Base-by-base conservation (phyloP, 2,888 invertebrate species). In the Acleris emargana region DNA sequence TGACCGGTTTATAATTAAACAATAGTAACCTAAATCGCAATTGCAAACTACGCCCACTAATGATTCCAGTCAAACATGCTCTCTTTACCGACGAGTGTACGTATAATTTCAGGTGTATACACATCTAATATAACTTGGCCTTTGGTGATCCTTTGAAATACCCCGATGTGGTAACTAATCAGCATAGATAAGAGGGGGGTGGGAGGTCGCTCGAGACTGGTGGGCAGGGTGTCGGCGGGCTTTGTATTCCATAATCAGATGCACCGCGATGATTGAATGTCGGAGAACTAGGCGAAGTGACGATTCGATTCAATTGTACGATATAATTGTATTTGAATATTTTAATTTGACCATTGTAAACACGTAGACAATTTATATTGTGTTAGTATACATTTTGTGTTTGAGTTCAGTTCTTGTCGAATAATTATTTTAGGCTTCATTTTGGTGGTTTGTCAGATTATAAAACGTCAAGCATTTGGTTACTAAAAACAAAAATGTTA, bases 51-150 rank as follows among this genome's bases (percentile, higher is more conserved):
- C 64, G 54, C 42, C 22, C 45, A n/a, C 43, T 47, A 63, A 64
- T 64, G 58, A 64, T 68, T 83, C 81, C 72, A 81, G 71, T 63
- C 58, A 63, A 58, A 32, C 67, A 66, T 76, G 77, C 57, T 69
- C 77, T 79, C 63, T 32, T 59, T 73, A 73, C 72, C 77, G 72
- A 79, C 81, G 82, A 82, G 80, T 81, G 81, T 86, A 77, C 79
- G 76, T 73, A 76, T 76, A 77, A 80, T 78, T 88, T 82, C 88
- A 88, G 87, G 88, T 88, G 84, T 85, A n/a, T n/a, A 83, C 79
- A 81, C 73, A 76, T 77, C 87, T 82, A 84, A 79, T 81, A 75
- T 74, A 73, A 67, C 70, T 74, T 75, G 85, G 83, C 68, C 84
- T 73, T 70, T 78, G 76, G 78, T 83, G 77, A 82, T 79, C 78